These are phyloP conservation scores for Lytechinus variegatus DNA, from an alignment of 35 echinoderm and acorn worm species.

Conservation along the genomic window DNA sequence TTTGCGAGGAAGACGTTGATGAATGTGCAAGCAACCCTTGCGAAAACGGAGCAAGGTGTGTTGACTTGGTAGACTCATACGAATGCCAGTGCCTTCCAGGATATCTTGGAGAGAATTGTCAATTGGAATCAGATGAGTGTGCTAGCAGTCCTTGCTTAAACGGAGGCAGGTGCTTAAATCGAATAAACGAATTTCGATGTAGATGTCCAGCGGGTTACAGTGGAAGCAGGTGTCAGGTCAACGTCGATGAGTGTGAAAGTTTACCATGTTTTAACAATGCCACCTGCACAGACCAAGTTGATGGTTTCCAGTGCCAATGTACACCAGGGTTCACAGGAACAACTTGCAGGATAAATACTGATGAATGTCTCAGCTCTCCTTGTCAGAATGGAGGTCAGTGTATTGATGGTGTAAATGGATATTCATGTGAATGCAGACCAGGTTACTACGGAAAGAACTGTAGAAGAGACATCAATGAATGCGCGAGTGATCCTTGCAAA, in stretches of 20 bases:
- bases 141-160: constrained; percentile 27
- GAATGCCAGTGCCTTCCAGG: constrained; percentile 34
- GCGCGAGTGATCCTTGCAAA: constrained; percentile 55
- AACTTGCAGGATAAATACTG: constrained; percentile 62
- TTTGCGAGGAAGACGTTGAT: neutral
- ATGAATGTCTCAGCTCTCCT: constrained; percentile 71
- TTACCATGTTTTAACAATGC: constrained; percentile 54
- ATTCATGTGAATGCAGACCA: constrained; percentile 63
- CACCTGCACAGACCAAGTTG: constrained; percentile 49
- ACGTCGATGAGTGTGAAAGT: constrained; percentile 58
- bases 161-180: neutral
- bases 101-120: constrained; percentile 16
- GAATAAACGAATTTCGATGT: neutral
- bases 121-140: neutral
- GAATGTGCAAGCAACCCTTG: constrained; percentile 37
- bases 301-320: constrained; percentile 50
- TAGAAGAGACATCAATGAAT: constrained; percentile 62
- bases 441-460: constrained; percentile 69
- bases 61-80: constrained; percentile 9
- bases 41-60: neutral
- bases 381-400: constrained; percentile 75
- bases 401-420: constrained; percentile 68
- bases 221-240: constrained; percentile 33
- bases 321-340: constrained; percentile 19
- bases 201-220: neutral